These are phyloP conservation scores for Drosophila yooni DNA, from an alignment of 2,888 invertebrate species.

Conservation along the genomic window DNA sequence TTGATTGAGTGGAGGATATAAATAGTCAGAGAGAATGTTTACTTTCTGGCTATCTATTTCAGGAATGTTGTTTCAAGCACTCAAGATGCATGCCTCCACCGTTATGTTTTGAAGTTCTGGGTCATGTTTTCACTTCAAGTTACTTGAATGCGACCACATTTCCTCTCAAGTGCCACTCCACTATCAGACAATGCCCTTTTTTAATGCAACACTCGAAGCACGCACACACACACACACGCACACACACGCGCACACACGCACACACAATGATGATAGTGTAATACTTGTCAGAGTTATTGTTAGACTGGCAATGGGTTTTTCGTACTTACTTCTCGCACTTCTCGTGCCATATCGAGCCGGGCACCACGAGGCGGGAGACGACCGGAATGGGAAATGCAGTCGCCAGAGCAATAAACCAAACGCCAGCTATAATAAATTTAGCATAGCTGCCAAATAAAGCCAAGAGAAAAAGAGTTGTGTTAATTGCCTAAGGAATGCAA, in stretches of 20 bases:
- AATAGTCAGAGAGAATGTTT: background rate
- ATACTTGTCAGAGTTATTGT: slow-evolving; percentile 1
- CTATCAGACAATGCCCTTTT: slow-evolving; percentile 41
- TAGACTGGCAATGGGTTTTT: slow-evolving; percentile 23
- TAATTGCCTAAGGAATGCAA: slow-evolving; percentile 3
- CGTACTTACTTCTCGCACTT: slow-evolving; percentile 88
- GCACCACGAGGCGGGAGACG: slow-evolving; percentile 89
- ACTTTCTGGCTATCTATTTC: slow-evolving; percentile 33
- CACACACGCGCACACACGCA: background rate
- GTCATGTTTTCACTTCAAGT: slow-evolving; percentile 7
- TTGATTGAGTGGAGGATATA: background rate
- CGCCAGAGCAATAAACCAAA: slow-evolving; percentile 87
- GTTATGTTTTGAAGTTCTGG: background rate
- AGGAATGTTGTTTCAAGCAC: slow-evolving; percentile 7
- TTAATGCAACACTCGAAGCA: slow-evolving; percentile 35
- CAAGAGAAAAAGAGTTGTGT: slow-evolving; percentile 16
- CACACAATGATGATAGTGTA: background rate
- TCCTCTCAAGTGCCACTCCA: slow-evolving; percentile 38
- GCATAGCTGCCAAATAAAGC: slow-evolving; percentile 80
- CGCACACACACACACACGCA: slow-evolving; percentile 3
- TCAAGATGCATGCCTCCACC: slow-evolving; percentile 5
- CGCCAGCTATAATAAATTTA: slow-evolving; percentile 83
- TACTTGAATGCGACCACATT: slow-evolving; percentile 42
- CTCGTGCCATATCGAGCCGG: slow-evolving; percentile 87
- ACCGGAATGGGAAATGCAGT: slow-evolving; percentile 93